Conservation (phyloP, 2,888 invertebrate genomes). For the Cordilura impudica region DNA sequence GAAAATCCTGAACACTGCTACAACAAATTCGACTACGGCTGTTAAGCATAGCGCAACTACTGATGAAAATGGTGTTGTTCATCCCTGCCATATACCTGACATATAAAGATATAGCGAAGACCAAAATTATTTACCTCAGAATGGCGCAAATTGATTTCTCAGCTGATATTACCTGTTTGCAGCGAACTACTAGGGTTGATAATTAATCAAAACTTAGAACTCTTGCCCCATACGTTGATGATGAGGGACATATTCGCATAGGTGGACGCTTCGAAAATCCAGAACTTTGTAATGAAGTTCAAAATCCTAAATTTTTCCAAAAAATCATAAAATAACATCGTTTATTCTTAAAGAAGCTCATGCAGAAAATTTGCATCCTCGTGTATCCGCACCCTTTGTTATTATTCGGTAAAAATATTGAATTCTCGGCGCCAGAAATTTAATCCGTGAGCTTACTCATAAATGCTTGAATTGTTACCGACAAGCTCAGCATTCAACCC, state of each 20-base stretch:
- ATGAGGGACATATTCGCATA: neutral
- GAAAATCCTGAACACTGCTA: too few species aligned
- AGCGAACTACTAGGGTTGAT: neutral
- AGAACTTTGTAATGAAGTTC: constrained; percentile 12
- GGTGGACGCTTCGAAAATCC: constrained; percentile 20
- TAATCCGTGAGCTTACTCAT: constrained; percentile 31
- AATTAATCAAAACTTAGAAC: constrained; percentile 10
- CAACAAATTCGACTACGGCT: too few species aligned
- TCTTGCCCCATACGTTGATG: neutral
- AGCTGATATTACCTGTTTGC: neutral
- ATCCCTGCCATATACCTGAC: too few species aligned
- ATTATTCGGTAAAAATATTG: constrained; percentile 58
- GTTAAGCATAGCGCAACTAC: too few species aligned
- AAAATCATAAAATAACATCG: constrained; percentile 10
- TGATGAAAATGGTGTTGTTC: constrained; percentile 19
- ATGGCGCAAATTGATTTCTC: constrained; percentile 9
- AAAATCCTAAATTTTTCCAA: constrained; percentile 7
- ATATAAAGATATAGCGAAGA: neutral
- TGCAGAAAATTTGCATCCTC: constrained; percentile 34
- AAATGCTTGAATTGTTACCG: constrained; percentile 34
- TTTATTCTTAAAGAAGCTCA: constrained; percentile 38
- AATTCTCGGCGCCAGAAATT: constrained; percentile 49
- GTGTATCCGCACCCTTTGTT: constrained; percentile 50
- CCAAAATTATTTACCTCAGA: neutral
- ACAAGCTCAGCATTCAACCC: constrained; percentile 14